Evolutionary conservation across 2,797 vertebrate genomes (phyloP).

Genomic region (Pangasius djambal): DNA sequence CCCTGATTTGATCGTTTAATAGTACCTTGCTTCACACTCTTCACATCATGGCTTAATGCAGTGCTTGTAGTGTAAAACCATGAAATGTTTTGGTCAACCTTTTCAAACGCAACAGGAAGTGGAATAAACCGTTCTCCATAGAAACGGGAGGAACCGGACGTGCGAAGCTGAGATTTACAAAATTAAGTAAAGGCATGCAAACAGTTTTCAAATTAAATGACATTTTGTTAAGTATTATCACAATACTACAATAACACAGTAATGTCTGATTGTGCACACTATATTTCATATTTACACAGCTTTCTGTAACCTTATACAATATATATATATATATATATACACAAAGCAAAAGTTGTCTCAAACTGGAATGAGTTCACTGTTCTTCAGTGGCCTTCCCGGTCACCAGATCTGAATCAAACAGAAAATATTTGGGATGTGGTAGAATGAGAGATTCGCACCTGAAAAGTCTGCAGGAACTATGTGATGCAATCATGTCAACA

Average conservation of each 20-base stretch:
- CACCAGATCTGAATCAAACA: too few relatives aligned
- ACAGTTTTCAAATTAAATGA: not conserved
- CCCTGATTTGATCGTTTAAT: not conserved
- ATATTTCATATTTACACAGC: not conserved
- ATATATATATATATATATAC: too few relatives aligned
- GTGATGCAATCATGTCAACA: too few relatives aligned
- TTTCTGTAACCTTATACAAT: not conserved
- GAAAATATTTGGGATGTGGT: too few relatives aligned
- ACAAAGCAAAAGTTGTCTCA: too few relatives aligned
- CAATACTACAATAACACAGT: not conserved
- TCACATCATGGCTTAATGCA: not conserved
- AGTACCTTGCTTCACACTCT: not conserved
- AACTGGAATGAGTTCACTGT: too few relatives aligned
- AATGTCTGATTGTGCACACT: not conserved
- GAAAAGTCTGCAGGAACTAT: too few relatives aligned
- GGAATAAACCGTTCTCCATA: not conserved
- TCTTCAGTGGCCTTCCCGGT: too few relatives aligned
- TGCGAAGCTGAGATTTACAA: not conserved
- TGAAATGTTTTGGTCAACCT: not conserved
- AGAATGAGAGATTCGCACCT: too few relatives aligned
- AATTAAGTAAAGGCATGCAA: fast-evolving
- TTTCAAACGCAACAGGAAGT: not conserved
- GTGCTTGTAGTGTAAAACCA: not conserved
- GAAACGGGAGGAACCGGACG: not conserved
- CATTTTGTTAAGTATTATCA: not conserved